phyloP scores from a whole-genome alignment of 2,888 invertebrate species.

The Drosophila aldrichi region DNA sequence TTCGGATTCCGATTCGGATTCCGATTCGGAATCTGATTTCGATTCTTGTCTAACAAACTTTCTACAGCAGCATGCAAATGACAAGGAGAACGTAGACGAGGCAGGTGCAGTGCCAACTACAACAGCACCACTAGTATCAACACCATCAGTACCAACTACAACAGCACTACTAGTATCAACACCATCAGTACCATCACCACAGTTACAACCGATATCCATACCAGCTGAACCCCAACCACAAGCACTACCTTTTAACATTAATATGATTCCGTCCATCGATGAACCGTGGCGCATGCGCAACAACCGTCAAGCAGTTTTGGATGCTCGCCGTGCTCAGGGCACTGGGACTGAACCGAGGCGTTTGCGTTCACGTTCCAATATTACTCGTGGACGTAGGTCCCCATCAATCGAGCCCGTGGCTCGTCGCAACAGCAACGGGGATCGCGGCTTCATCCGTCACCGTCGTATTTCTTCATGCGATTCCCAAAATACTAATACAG shows the following conservation, averaged over 20 bases:
- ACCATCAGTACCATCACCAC: neutral
- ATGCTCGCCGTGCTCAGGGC: neutral
- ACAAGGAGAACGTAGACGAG: neutral
- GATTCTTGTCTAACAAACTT: neutral
- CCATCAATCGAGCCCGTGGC: neutral
- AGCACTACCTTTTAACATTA: no score
- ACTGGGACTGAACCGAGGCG: neutral
- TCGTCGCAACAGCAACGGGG: neutral
- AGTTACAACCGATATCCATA: no score
- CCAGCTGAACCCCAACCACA: no score
- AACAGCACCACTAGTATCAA: neutral
- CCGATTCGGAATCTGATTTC: neutral
- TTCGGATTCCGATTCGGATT: neutral
- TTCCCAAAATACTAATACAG: neutral
- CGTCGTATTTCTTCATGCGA: neutral
- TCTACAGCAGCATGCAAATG: rapidly evolving
- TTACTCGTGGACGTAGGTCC: neutral
- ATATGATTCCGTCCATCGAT: neutral
- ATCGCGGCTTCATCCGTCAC: neutral
- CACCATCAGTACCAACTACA: neutral
- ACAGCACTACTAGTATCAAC: neutral
- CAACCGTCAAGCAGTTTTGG: neutral
- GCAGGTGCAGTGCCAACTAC: no score
- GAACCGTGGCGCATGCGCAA: neutral
- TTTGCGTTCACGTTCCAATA: neutral